Base-by-base conservation (phyloP, 2,888 invertebrate genomes). In the Keiferia lycopersicella region DNA sequence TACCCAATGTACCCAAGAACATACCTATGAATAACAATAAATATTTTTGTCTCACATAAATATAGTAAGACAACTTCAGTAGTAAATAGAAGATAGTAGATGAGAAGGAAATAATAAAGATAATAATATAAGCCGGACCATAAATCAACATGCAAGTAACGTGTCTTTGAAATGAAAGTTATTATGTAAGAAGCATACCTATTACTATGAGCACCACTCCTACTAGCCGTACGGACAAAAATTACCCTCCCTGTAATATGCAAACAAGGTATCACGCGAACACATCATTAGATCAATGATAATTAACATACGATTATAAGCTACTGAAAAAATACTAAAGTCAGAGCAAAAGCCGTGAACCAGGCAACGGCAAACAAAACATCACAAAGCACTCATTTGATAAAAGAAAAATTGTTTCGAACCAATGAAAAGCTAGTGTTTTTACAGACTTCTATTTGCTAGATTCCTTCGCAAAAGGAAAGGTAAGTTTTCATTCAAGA, bases 191-290 rank as follows among this genome's bases (percentile, higher is more conserved):
- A 45, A 60, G 45, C 61, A 65, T 66, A 70, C 78, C 76, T 68
- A 71, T 65, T 8, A 34, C 76, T 68, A 71, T 64, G 12, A 65
- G 26, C 38, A 64, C 65, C 57, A 50, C 63, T 34, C 56, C 56
- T 56, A 82, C 73, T 85, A 83, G 67, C 84, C 84, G 76, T 79
- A 86, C 66, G 81, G 83, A 74, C 86, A 86, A 77, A 78, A 80
- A 68, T 81, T 76, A 67, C 77, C 76, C 68, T 80, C 76, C 82
- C 86, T 85, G 85, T 66, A 86, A 83, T 70, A 59, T 71, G 60
- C 38, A 60, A 61, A 61, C 34, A 64, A 61, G 22, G 16, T 26
- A 20, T 60, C 60, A 59, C 58, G 58, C 58, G 58, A 59, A 20
- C 18, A 18, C 8, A 26, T 14, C 45, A 45, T 60, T 60, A 58